These are phyloP conservation scores for Cladorhizidae sp. DNA, from an alignment of 37 sponge, comb jelly and placozoan species.

Conservation along the genomic window DNA sequence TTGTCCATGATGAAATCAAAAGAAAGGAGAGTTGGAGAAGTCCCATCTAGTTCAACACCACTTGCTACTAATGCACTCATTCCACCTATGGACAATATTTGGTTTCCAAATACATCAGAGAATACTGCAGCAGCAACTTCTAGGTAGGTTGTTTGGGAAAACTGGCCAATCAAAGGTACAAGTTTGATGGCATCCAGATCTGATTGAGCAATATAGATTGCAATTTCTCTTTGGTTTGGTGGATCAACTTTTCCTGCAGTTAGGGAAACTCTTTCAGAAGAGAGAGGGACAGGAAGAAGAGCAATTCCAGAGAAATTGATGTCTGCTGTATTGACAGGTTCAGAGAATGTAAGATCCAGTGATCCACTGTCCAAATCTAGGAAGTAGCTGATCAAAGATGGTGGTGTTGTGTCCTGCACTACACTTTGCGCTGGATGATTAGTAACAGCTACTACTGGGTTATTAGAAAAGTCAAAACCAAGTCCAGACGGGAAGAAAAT, in stretches of 20 bases:
- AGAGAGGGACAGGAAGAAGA: slow-evolving; percentile 41
- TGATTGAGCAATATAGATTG: slow-evolving; percentile 30
- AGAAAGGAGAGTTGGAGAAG: slow-evolving; percentile 58
- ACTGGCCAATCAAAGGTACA: slow-evolving; percentile 43
- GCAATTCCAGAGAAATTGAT: slow-evolving; percentile 43
- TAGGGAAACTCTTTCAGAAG: slow-evolving; percentile 36
- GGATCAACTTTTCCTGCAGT: slow-evolving; percentile 45
- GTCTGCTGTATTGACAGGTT: slow-evolving; percentile 62
- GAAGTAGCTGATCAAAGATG: slow-evolving; percentile 42
- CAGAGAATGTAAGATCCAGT: slow-evolving; percentile 69
- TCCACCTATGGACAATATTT: slow-evolving; percentile 14
- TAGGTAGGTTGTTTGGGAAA: slow-evolving; percentile 64
- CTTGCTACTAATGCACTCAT: slow-evolving; percentile 34
- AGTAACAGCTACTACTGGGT: slow-evolving; percentile 21
- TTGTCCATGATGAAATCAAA: slow-evolving; percentile 90
- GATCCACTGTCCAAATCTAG: slow-evolving; percentile 67
- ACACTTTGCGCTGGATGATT: slow-evolving; percentile 18
- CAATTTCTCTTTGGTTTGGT: slow-evolving; percentile 37
- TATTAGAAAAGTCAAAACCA: slow-evolving; percentile 64
- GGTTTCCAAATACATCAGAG: slow-evolving; percentile 69
- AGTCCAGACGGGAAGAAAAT: slow-evolving; percentile 28
- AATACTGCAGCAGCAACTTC: slow-evolving; percentile 46
- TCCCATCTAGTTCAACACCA: slow-evolving; percentile 39
- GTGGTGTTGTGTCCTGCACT: slow-evolving; percentile 59
- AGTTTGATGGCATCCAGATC: slow-evolving; percentile 67